Base-by-base conservation (phyloP, 2,797 vertebrate genomes). In the Oceanodroma leucorhoa region DNA sequence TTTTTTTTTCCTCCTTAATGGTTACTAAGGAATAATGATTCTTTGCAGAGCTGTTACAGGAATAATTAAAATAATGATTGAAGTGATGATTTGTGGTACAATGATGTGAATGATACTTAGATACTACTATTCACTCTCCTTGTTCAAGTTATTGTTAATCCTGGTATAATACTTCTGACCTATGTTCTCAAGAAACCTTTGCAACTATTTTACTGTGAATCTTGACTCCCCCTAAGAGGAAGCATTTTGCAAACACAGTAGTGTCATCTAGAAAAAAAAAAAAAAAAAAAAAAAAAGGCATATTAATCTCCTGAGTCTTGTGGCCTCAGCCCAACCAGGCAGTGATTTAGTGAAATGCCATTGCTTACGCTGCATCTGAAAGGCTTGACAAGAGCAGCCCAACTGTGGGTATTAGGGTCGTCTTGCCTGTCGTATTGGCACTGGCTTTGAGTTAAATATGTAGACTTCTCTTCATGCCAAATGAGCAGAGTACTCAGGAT, bases 391-490 rank as follows among this genome's bases (percentile, higher is more conserved):
- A 90, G 92, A 89, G 69, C 78, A 83, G 75, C 70, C 90, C 46
- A 57, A 0, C 85, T 81, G 21, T 23, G 27, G 51, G 57, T 90
- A 24, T 87, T 76, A 48, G 89, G 58, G 23, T 38, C 27, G 19
- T 51, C 81, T 93, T 95, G 84, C 93, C 94, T 83, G 21, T 71
- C 89, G 1, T 87, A 64, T 61, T 75, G 62, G 84, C 78, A 48
- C 83, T 92, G 84, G 64, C 95, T 95, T 96, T 94, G 89, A 94
- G 95, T 92, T 95, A 76, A 71, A 87, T 84, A 58, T 53, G 51
- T 32, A 77, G 65, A 95, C 88, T 92, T 94, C 77, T 86, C 83
- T 91, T 89, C 62, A 71, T 71, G 86, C 67, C 71, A 94, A 89
- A 89, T 83, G 26, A 92, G 79, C 61, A 94, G 53, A 93, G 75